phyloP scores from a whole-genome alignment of 53 echinoderm and acorn worm genomes.

The Apostichopus leukothele region DNA sequence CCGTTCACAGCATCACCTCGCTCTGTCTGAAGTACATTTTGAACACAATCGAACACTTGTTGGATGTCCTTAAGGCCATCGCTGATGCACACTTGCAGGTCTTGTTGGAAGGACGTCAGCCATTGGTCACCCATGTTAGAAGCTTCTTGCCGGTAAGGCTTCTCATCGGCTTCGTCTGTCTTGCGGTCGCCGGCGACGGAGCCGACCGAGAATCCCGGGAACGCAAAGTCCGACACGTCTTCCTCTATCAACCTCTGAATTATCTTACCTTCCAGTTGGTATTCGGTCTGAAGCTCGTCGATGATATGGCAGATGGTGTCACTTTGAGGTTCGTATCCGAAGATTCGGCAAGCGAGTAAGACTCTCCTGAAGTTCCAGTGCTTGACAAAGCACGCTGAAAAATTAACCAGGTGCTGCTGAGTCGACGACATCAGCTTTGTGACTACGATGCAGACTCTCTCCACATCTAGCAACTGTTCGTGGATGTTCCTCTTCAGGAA shows the following conservation, averaged over 20 bases:
- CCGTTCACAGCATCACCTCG: background rate
- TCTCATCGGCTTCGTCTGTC: background rate
- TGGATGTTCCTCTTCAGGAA: background rate
- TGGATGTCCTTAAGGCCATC: conserved; percentile 28
- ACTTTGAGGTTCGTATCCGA: conserved; percentile 11
- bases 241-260: conserved; percentile 28
- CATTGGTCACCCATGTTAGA: background rate
- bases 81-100: conserved; percentile 14
- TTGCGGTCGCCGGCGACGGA: background rate
- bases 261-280: conserved; percentile 26
- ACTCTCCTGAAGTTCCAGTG: conserved; percentile 25
- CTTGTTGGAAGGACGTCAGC: conserved; percentile 28
- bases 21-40: conserved; percentile 10
- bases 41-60: conserved; percentile 13
- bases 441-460: conserved; percentile 26
- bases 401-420: conserved; percentile 20
- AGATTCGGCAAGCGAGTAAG: conserved; percentile 8
- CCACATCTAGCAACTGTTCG: conserved; percentile 4
- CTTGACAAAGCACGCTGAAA: conserved; percentile 22
- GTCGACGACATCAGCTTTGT: background rate
- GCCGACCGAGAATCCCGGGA: conserved; percentile 29
- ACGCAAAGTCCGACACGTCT: background rate
- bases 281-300: conserved; percentile 13
- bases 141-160: background rate
- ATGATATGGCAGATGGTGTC: conserved; percentile 17